phyloP scores from a whole-genome alignment of 2,113 vertebrate genomes.

The Lathamus discolor region DNA sequence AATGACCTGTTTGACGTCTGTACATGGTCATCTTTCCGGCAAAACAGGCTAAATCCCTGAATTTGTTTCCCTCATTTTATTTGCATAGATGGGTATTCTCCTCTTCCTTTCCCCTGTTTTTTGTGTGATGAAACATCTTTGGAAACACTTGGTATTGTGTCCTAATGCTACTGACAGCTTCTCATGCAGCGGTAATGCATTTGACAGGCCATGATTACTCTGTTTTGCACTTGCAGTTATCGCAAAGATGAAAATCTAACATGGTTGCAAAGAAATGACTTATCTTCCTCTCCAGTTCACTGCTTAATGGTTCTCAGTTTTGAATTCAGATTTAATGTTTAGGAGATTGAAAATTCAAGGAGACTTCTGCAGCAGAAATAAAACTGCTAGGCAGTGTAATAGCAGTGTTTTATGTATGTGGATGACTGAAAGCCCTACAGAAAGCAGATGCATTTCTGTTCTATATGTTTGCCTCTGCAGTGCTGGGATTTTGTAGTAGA shows the following conservation, averaged over 20 bases:
- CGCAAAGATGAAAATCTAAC: neutral
- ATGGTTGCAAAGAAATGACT: neutral
- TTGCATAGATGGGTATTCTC: neutral
- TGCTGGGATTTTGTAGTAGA: neutral
- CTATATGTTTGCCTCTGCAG: neutral
- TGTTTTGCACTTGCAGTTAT: neutral
- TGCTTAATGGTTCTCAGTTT: neutral
- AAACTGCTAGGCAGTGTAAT: neutral
- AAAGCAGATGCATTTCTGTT: neutral
- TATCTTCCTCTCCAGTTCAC: neutral
- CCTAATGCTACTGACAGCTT: neutral
- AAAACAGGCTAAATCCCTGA: neutral
- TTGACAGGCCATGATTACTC: neutral
- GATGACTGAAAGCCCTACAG: neutral
- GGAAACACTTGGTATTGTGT: neutral
- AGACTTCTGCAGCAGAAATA: neutral
- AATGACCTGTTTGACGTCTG: neutral
- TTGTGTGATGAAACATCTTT: neutral
- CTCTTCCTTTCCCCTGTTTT: neutral
- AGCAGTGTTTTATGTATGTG: neutral
- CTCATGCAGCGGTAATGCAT: neutral
- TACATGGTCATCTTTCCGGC: neutral
- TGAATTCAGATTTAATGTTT: neutral
- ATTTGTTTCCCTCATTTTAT: neutral
- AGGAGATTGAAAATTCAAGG: neutral